These are phyloP conservation scores for Heteromormyrus szaboi DNA, from an alignment of 2,797 vertebrate species.

Conservation along the genomic window DNA sequence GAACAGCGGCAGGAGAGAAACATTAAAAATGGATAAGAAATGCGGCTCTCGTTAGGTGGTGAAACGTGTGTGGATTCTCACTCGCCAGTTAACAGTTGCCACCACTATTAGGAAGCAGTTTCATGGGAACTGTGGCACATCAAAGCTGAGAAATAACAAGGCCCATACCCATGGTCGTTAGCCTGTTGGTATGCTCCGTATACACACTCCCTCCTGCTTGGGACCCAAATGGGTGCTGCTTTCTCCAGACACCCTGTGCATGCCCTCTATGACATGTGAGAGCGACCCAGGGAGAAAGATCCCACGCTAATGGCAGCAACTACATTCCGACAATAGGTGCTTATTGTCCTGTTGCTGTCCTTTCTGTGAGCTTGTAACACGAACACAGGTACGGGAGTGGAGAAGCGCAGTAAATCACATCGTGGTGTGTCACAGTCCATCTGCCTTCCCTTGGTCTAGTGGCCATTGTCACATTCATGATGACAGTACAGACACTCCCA, in stretches of 20 bases:
- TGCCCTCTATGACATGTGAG: background rate
- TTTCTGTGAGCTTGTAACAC: background rate
- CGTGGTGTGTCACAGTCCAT: background rate
- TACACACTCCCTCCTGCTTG: background rate
- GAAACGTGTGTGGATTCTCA: background rate
- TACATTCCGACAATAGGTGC: background rate
- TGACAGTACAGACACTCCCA: background rate
- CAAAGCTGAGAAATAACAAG: constrained; percentile 2
- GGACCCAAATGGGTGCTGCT: background rate
- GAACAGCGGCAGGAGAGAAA: background rate
- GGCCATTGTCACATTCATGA: background rate
- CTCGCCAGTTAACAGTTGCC: background rate
- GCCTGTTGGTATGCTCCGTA: background rate
- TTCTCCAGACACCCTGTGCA: background rate
- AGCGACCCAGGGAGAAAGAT: background rate
- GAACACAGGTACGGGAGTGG: background rate
- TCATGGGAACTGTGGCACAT: background rate
- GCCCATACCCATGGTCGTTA: background rate
- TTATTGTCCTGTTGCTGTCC: background rate
- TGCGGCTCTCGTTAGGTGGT: constrained; percentile 2
- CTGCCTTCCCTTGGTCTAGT: background rate
- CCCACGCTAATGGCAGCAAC: background rate
- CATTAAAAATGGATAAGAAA: constrained; percentile 5
- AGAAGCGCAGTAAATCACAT: background rate
- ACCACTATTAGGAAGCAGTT: background rate